Conservation (phyloP, 2,113 vertebrate species). For the Hemibagrus wyckioides region DNA sequence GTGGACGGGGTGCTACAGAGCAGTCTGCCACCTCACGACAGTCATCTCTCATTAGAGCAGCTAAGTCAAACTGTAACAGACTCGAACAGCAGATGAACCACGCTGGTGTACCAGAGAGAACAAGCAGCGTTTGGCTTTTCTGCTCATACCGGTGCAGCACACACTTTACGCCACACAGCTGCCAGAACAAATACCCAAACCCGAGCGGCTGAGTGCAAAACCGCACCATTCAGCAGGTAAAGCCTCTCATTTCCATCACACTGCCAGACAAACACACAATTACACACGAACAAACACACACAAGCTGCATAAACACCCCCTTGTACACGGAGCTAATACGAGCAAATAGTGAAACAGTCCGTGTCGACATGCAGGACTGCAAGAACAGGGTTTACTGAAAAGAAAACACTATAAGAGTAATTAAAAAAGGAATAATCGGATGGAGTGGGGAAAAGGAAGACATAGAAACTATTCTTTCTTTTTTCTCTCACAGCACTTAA, state of each 20-base stretch:
- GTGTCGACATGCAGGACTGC: background rate
- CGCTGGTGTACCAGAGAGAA: background rate
- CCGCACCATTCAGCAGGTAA: background rate
- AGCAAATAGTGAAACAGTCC: background rate
- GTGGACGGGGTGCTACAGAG: slow-evolving; percentile 29
- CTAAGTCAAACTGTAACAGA: slow-evolving; percentile 29
- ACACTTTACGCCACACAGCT: background rate
- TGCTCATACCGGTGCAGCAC: background rate
- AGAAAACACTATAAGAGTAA: background rate
- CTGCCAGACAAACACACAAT: slow-evolving; percentile 4
- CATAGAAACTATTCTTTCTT: background rate
- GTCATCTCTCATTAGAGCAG: slow-evolving; percentile 32
- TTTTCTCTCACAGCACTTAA: background rate
- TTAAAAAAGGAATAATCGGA: background rate
- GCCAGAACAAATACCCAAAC: slow-evolving; percentile 39
- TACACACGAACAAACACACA: slow-evolving; percentile 25
- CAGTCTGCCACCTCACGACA: slow-evolving; percentile 9
- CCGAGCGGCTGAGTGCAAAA: background rate
- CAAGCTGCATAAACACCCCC: background rate
- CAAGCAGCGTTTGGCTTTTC: background rate
- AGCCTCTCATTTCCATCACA: background rate
- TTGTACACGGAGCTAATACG: background rate
- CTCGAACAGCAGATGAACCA: slow-evolving; percentile 20
- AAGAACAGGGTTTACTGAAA: background rate
- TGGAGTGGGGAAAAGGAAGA: background rate